These are phyloP conservation scores for Tridacna gigas DNA, from an alignment of 2,888 invertebrate species.

Conservation along the genomic window DNA sequence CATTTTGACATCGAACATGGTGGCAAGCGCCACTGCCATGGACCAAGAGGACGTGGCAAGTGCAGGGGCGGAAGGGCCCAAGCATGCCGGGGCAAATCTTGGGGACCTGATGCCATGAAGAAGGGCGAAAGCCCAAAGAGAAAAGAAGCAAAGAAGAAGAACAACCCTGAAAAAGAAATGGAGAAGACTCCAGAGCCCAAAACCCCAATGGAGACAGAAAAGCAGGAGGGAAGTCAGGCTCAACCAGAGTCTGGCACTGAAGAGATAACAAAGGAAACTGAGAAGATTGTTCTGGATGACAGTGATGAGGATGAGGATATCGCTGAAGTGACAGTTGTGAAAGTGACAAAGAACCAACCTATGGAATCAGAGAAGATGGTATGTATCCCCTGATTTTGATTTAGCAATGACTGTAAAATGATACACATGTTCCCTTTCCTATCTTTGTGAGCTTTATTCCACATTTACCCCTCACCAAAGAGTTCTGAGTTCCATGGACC, in stretches of 20 bases:
- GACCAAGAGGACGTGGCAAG: constrained; percentile 37
- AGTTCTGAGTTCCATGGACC: no score
- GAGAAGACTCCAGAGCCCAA: constrained; percentile 6
- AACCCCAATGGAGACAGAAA: constrained; percentile 3
- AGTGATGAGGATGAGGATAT: constrained; percentile 1
- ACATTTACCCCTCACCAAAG: no score
- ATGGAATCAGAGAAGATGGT: constrained; percentile 36
- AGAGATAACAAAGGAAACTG: constrained; percentile 37
- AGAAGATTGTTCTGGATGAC: constrained; percentile 35
- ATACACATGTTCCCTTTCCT: no score
- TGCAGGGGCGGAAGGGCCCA: constrained; percentile 20
- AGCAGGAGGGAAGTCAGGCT: neutral
- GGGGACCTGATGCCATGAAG: constrained; percentile 19
- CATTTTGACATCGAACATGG: constrained; percentile 81
- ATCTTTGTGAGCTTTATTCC: no score
- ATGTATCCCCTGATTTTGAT: neutral
- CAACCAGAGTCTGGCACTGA: constrained; percentile 5
- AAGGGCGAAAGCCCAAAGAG: constrained; percentile 26
- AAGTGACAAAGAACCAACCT: constrained; percentile 31
- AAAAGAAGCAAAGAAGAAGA: constrained; percentile 26
- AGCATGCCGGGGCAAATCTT: constrained; percentile 28
- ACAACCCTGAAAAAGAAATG: neutral
- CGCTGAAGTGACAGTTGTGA: constrained; percentile 25
- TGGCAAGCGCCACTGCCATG: constrained; percentile 50
- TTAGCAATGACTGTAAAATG: no score